Conservation (phyloP, 2,888 invertebrate species). For the Noctuana brunneofusca region DNA sequence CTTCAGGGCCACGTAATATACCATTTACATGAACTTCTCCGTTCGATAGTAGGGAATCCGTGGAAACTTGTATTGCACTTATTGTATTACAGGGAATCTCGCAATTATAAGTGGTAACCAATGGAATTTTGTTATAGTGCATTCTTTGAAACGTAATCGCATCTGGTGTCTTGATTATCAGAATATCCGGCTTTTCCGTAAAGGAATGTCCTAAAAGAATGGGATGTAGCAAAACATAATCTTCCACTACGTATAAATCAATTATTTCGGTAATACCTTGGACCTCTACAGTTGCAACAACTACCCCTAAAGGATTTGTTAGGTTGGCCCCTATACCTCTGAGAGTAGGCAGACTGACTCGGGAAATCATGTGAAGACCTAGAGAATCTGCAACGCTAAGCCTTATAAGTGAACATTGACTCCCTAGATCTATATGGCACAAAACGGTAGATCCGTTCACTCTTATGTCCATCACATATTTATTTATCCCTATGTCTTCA, state of each 20-base stretch:
- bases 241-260: background rate
- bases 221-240: background rate
- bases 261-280: conserved; percentile 5
- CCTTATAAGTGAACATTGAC: conserved; percentile 42
- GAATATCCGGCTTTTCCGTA: conserved; percentile 2
- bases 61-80: background rate
- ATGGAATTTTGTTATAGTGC: background rate
- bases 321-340: background rate
- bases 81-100: background rate
- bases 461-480: conserved; percentile 35
- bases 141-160: background rate
- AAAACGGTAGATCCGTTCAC: conserved; percentile 20
- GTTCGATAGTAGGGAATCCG: background rate
- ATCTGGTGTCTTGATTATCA: conserved; percentile 4
- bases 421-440: conserved; percentile 44
- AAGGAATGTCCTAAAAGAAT: conserved; percentile 5
- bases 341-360: background rate
- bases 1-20: background rate
- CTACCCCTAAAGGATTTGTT: background rate
- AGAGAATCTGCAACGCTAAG: conserved; percentile 31
- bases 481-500: conserved; percentile 7
- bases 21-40: background rate
- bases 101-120: background rate
- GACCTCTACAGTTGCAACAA: background rate
- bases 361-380: background rate